Conservation (phyloP, 2,888 invertebrate genomes). For the Gastrophysa polygoni region DNA sequence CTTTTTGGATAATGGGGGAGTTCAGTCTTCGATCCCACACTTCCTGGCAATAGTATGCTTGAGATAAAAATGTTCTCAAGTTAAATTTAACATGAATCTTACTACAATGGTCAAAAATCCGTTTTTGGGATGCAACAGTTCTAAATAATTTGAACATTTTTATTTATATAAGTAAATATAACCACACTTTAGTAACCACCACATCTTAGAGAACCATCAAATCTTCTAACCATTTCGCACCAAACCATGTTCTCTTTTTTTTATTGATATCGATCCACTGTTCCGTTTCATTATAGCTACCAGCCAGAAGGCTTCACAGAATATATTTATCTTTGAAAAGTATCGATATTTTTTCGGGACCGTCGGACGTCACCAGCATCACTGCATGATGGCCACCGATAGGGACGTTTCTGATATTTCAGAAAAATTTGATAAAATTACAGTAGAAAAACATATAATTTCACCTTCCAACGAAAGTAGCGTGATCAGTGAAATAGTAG, state of each 20-base stretch:
- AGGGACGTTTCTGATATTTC: constrained; percentile 49
- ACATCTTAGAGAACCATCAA: too few species aligned
- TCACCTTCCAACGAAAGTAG: constrained; percentile 28
- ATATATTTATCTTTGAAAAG: too few species aligned
- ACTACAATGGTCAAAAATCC: not conserved
- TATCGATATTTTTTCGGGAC: not conserved
- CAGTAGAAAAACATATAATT: constrained; percentile 38
- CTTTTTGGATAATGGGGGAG: constrained; percentile 64
- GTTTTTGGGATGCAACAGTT: not conserved
- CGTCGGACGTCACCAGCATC: constrained; percentile 7
- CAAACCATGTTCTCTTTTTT: too few species aligned
- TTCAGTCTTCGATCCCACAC: constrained; percentile 72
- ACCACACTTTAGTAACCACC: too few species aligned
- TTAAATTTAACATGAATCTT: not conserved
- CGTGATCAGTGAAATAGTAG: constrained; percentile 45
- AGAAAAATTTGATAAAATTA: constrained; percentile 49
- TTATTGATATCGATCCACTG: too few species aligned
- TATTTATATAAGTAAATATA: not conserved
- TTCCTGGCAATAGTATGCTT: constrained; percentile 73
- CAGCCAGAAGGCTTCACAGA: too few species aligned
- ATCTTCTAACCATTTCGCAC: too few species aligned
- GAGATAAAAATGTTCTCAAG: constrained; percentile 67
- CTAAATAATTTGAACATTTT: constrained; percentile 24
- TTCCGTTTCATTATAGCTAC: too few species aligned
- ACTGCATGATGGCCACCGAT: constrained; percentile 27